phyloP scores from a whole-genome alignment of 2,113 vertebrate species.

The Laticauda colubrina region DNA sequence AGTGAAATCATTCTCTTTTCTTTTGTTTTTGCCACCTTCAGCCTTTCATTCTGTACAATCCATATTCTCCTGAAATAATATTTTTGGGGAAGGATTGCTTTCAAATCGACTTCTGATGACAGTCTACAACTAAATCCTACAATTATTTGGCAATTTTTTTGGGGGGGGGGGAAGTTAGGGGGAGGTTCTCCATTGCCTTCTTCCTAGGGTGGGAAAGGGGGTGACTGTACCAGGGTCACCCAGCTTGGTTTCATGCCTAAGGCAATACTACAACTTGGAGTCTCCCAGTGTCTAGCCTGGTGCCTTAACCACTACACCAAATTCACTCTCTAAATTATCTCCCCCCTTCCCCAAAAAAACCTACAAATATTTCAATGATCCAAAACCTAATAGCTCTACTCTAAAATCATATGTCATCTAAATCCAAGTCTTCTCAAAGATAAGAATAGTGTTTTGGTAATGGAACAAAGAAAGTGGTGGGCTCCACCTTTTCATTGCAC shows the following conservation, averaged over 20 bases:
- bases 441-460: not conserved
- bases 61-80: not conserved
- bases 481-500: not conserved
- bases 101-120: not conserved
- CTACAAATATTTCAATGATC: not conserved
- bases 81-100: not conserved
- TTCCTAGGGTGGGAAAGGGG: not conserved
- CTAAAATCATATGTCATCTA: not conserved
- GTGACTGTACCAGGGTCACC: not conserved
- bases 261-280: not conserved
- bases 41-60: not conserved
- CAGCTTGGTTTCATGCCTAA: not conserved
- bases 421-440: not conserved
- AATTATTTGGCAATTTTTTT: not conserved
- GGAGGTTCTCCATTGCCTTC: not conserved
- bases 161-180: no score
- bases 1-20: not conserved
- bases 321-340: not conserved
- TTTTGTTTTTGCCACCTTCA: not conserved
- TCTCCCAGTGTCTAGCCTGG: not conserved
- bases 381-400: not conserved
- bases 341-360: not conserved
- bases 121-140: not conserved
- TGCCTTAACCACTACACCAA: not conserved
- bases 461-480: not conserved